Percentiles rank a stretch among this genome's conserved stretches.
These are phyloP conservation scores for Colius striatus DNA, from an alignment of 2,113 vertebrate genomes.

Conservation along the genomic window DNA sequence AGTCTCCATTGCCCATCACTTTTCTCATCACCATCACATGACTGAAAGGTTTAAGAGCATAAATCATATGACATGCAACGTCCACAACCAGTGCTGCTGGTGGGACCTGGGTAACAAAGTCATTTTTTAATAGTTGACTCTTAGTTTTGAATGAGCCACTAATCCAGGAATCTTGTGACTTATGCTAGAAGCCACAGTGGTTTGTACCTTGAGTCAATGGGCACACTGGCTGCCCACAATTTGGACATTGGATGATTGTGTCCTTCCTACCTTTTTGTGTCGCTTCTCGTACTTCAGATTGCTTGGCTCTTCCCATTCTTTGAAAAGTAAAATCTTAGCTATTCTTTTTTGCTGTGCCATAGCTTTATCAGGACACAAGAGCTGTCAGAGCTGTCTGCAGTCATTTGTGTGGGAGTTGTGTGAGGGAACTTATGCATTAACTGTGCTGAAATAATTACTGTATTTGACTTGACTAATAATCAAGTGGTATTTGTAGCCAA, in stretches of 20 bases:
- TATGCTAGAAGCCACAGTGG: neutral
- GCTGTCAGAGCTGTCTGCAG: conserved; percentile 24
- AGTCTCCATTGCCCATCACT: neutral
- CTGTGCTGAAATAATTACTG: conserved; percentile 34
- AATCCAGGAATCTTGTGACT: neutral
- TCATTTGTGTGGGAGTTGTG: conserved; percentile 45
- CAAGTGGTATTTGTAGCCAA: neutral
- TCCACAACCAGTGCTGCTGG: neutral
- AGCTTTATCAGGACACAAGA: neutral
- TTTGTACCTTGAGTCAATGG: neutral
- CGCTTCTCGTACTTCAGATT: neutral
- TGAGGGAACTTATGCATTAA: conserved; percentile 19
- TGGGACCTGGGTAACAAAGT: neutral
- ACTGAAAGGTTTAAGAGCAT: neutral
- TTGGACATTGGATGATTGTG: neutral
- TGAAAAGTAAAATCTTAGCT: conserved; percentile 14
- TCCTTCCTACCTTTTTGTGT: neutral
- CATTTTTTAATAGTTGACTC: neutral
- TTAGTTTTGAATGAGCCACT: neutral
- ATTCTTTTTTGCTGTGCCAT: neutral
- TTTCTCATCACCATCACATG: neutral
- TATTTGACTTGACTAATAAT: conserved; percentile 47
- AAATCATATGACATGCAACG: neutral
- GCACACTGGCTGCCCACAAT: neutral
- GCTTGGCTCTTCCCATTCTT: neutral